Percentiles rank a stretch among this genome's conserved stretches.
Conservation (phyloP, 2,113 vertebrate genomes). For the Meleagris gallopavo region DNA sequence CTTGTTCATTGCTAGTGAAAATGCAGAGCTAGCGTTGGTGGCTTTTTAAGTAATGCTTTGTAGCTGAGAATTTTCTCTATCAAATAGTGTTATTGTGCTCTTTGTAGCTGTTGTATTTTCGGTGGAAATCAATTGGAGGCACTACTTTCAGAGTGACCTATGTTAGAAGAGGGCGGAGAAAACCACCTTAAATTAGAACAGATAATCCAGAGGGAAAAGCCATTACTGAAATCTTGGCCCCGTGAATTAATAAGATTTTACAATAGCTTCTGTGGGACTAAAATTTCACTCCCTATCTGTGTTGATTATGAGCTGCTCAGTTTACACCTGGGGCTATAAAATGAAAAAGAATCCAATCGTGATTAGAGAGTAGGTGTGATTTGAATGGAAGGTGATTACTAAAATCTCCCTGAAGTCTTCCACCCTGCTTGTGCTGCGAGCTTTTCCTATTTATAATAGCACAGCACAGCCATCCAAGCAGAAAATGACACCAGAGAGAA, state of each 20-base stretch:
- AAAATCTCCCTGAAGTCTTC: conserved; percentile 42
- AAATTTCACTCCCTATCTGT: conserved; percentile 23
- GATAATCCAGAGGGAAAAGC: background rate
- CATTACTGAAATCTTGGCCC: background rate
- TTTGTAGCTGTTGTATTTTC: no score
- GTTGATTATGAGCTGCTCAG: conserved; percentile 14
- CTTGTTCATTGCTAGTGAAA: no score
- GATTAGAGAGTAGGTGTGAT: conserved; percentile 51
- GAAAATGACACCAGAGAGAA: conserved; percentile 50
- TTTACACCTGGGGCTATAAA: conserved; percentile 40
- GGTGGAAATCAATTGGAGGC: no score
- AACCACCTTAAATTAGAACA: conserved; percentile 1
- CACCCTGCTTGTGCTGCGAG: background rate
- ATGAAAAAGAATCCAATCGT: background rate
- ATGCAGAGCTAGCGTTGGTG: no score
- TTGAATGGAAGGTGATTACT: conserved; percentile 61
- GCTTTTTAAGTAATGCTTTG: no score
- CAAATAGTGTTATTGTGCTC: no score
- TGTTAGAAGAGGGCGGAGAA: background rate
- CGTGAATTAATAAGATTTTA: conserved; percentile 32
- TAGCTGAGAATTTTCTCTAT: no score
- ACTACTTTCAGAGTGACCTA: no score
- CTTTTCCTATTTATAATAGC: conserved; percentile 50
- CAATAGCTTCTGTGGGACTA: background rate
- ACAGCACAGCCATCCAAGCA: conserved; percentile 42